Conservation (phyloP, 2,113 vertebrate genomes). For the Trematomus loennbergii region DNA sequence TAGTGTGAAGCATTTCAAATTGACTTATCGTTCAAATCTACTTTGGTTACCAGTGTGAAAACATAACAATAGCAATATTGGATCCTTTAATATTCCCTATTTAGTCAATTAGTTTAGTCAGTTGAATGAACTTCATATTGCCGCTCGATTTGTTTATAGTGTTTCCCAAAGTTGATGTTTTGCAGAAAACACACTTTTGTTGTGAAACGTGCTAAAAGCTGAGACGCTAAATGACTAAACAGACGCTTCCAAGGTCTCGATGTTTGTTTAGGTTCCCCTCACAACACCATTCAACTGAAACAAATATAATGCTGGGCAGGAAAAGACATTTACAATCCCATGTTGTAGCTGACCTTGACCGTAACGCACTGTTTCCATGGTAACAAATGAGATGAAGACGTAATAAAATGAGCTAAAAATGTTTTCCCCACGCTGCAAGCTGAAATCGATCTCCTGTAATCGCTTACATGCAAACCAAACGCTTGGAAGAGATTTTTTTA, state of each 20-base stretch:
- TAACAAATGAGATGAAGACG: slow-evolving; percentile 55
- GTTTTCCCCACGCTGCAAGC: slow-evolving; percentile 6
- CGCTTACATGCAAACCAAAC: not conserved
- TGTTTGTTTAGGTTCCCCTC: not conserved
- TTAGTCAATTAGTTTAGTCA: not conserved
- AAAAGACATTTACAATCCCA: slow-evolving; percentile 23
- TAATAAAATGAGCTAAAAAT: slow-evolving; percentile 8
- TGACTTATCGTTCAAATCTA: no score
- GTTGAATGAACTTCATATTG: not conserved
- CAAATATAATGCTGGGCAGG: slow-evolving; percentile 19
- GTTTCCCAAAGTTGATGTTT: not conserved
- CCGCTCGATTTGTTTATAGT: not conserved
- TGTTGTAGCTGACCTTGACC: slow-evolving; percentile 52
- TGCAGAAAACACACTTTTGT: not conserved
- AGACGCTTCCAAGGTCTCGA: not conserved
- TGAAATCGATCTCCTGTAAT: slow-evolving; percentile 7
- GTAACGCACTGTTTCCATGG: slow-evolving; percentile 64
- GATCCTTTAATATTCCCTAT: not conserved
- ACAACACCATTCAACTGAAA: not conserved
- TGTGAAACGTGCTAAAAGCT: not conserved
- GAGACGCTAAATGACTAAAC: not conserved
- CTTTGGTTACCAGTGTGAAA: no score
- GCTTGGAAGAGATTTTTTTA: not conserved
- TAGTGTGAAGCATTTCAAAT: no score
- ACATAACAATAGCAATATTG: no score